Conservation (phyloP, 2,113 vertebrate genomes). For the Nanorana parkeri region DNA sequence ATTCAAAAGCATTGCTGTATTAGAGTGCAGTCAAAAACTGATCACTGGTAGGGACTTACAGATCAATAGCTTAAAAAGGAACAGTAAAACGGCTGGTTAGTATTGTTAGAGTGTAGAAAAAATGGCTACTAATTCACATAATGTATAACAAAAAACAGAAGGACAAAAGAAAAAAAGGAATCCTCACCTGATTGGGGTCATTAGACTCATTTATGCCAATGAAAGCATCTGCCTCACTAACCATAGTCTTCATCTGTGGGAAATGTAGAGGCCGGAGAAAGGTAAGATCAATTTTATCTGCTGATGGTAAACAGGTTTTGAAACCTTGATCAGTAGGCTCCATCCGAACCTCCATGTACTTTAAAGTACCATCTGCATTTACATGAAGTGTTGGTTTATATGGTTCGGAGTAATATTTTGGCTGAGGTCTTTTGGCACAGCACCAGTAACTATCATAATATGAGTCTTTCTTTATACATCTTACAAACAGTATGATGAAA, state of each 20-base stretch:
- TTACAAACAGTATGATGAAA: slow-evolving; percentile 66
- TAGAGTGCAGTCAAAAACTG: too few species aligned
- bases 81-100: too few species aligned
- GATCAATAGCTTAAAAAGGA: too few species aligned
- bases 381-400: slow-evolving; percentile 86
- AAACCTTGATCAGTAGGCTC: slow-evolving; percentile 81
- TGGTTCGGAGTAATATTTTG: slow-evolving; percentile 76
- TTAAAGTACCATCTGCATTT: slow-evolving; percentile 85
- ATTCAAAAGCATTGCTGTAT: too few species aligned
- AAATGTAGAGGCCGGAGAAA: slow-evolving; percentile 77
- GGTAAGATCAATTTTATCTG: slow-evolving; percentile 83
- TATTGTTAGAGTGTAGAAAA: too few species aligned
- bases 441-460: slow-evolving; percentile 63
- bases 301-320: slow-evolving; percentile 81
- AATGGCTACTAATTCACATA: too few species aligned
- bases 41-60: too few species aligned
- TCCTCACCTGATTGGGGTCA: slow-evolving; percentile 74
- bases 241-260: slow-evolving; percentile 67
- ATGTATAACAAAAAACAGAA: too few species aligned
- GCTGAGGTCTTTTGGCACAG: slow-evolving; percentile 68
- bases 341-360: slow-evolving; percentile 90
- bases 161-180: too few species aligned
- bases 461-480: slow-evolving; percentile 60
- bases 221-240: slow-evolving; percentile 64
- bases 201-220: slow-evolving; percentile 56